phyloP scores from a whole-genome alignment of 2,113 vertebrate species.

The Stegostoma tigrinum region DNA sequence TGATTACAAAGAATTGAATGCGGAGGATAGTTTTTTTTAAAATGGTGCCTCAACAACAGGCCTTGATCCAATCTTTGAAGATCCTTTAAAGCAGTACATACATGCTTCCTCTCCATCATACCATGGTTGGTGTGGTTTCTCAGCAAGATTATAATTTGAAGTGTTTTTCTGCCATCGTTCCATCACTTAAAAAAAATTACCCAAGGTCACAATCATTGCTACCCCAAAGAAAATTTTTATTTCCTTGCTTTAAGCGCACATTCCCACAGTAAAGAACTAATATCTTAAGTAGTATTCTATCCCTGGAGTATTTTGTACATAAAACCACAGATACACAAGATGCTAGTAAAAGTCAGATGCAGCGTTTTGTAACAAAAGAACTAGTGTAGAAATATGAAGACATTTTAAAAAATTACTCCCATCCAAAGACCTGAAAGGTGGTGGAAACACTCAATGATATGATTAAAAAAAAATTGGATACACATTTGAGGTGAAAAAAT shows the following conservation, averaged over 20 bases:
- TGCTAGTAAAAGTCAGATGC: background rate
- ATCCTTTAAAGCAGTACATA: background rate
- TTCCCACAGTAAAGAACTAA: background rate
- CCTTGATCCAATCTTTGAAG: background rate
- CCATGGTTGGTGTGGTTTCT: background rate
- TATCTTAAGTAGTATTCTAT: background rate
- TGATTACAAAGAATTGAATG: background rate
- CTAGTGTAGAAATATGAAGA: background rate
- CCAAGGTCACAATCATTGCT: background rate
- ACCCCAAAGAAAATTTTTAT: background rate
- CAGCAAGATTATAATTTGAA: background rate
- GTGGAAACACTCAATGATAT: background rate
- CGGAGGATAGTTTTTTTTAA: background rate
- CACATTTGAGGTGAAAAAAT: background rate
- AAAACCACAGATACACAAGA: background rate
- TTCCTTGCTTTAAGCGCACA: background rate
- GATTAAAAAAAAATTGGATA: background rate
- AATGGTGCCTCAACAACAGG: background rate
- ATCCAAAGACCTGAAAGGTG: background rate
- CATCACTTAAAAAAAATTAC: background rate
- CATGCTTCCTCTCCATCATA: background rate
- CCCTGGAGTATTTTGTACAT: background rate
- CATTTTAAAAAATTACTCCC: background rate
- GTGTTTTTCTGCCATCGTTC: background rate
- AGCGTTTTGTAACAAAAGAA: slow-evolving; percentile 37